Evolutionary conservation across 2,888 invertebrate species (phyloP).

Genomic region (Yponomeuta sedellus): DNA sequence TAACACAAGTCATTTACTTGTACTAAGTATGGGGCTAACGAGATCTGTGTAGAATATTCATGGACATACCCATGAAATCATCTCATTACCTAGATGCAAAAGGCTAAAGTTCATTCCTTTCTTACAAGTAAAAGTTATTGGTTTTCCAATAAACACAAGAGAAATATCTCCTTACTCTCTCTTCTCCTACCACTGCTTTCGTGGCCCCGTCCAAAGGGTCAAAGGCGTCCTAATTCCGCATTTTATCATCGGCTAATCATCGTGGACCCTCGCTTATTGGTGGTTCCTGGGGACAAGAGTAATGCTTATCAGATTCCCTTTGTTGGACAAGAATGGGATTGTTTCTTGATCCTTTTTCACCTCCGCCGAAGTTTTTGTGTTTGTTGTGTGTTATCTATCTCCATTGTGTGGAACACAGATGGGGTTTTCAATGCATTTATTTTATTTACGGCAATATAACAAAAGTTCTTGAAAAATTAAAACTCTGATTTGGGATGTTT

Average conservation of each 20-base stretch:
- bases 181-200: neutral
- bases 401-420: neutral
- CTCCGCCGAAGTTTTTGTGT: neutral
- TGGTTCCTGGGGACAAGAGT: conserved; percentile 1
- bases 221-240: conserved; percentile 14
- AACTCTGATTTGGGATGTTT: no score
- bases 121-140: no score
- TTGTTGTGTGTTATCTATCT: neutral
- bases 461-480: no score
- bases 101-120: no score
- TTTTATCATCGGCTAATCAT: conserved; percentile 18
- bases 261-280: conserved; percentile 17
- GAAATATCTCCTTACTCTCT: neutral
- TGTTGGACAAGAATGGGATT: conserved; percentile 7
- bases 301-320: conserved; percentile 11
- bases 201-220: neutral
- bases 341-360: neutral
- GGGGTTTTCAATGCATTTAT: neutral
- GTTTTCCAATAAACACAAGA: no score
- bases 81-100: no score
- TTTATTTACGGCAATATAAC: neutral
- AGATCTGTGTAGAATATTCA: no score
- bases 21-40: no score
- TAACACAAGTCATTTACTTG: no score
- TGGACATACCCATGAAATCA: no score